Percentiles rank a stretch among this genome's conserved stretches.
phyloP scores from a whole-genome alignment of 2,888 invertebrate species.

The Pachycephus smyrnensis region DNA sequence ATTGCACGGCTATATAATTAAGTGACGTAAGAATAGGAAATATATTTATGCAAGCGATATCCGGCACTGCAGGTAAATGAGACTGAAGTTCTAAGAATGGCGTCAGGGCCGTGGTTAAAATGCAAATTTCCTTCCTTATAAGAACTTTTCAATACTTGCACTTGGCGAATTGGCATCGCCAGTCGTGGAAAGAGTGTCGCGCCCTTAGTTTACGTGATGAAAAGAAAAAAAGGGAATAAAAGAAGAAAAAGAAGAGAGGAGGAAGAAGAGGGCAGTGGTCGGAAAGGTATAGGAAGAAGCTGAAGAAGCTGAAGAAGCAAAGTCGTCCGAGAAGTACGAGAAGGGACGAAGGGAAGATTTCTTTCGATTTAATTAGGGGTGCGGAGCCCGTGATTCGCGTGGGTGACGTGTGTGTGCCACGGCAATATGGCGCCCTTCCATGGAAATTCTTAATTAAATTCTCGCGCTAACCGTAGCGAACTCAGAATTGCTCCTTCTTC shows the following conservation, averaged over 20 bases:
- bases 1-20: no score
- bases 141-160: conserved; percentile 36
- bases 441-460: conserved; percentile 63
- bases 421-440: conserved; percentile 45
- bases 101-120: conserved; percentile 34
- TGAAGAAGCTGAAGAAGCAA: background rate
- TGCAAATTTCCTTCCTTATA: conserved; percentile 42
- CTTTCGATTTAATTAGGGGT: conserved; percentile 60
- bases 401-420: conserved; percentile 52
- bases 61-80: conserved; percentile 26
- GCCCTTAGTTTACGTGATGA: background rate
- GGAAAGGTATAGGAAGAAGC: background rate
- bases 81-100: conserved; percentile 30
- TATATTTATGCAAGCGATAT: no score
- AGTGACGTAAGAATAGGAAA: no score
- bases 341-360: conserved; percentile 42
- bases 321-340: background rate
- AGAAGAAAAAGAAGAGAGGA: conserved; percentile 1
- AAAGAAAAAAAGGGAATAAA: no score
- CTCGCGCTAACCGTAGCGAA: conserved; percentile 32
- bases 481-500: conserved; percentile 3
- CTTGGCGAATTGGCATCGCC: conserved; percentile 31
- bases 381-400: conserved; percentile 27
- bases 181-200: no score
- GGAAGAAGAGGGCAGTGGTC: conserved; percentile 13